These are phyloP conservation scores for Acleris literana DNA, from an alignment of 2,888 invertebrate species.

Conservation along the genomic window DNA sequence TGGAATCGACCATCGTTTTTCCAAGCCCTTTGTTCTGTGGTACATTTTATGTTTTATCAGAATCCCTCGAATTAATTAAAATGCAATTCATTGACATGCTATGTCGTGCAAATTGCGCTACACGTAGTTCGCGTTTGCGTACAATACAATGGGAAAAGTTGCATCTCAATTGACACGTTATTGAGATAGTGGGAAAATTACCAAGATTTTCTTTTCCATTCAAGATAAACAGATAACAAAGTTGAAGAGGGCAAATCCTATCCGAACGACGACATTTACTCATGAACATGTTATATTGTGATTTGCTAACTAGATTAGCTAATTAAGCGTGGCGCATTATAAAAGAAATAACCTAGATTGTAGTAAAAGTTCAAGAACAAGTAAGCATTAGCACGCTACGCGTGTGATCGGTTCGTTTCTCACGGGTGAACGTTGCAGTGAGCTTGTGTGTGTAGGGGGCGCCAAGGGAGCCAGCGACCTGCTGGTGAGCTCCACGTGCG, in stretches of 20 bases:
- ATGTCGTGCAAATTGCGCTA: slow-evolving; percentile 6
- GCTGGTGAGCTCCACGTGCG: slow-evolving; percentile 66
- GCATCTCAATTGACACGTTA: slow-evolving; percentile 19
- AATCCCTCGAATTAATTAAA: no score
- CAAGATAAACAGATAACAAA: slow-evolving; percentile 17
- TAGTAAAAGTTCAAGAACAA: slow-evolving; percentile 33
- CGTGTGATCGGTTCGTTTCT: slow-evolving; percentile 32
- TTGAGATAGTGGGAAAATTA: slow-evolving; percentile 16
- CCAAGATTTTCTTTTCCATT: slow-evolving; percentile 22
- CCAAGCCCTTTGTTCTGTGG: no score
- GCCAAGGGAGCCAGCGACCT: slow-evolving; percentile 75
- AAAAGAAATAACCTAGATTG: slow-evolving; percentile 24
- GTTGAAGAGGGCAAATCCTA: background rate
- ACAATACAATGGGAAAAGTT: slow-evolving; percentile 30
- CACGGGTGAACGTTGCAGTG: slow-evolving; percentile 8
- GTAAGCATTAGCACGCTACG: slow-evolving; percentile 16
- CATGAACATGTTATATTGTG: background rate
- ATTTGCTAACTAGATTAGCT: background rate
- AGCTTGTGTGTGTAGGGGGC: slow-evolving; percentile 48
- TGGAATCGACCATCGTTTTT: no score
- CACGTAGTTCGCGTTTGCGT: slow-evolving; percentile 13
- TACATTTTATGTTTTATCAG: no score
- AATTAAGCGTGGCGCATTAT: slow-evolving; percentile 4
- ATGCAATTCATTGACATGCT: slow-evolving; percentile 17
- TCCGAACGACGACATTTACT: background rate